Conservation (phyloP, 2,113 vertebrate genomes). For the Acrocephalus kingi region DNA sequence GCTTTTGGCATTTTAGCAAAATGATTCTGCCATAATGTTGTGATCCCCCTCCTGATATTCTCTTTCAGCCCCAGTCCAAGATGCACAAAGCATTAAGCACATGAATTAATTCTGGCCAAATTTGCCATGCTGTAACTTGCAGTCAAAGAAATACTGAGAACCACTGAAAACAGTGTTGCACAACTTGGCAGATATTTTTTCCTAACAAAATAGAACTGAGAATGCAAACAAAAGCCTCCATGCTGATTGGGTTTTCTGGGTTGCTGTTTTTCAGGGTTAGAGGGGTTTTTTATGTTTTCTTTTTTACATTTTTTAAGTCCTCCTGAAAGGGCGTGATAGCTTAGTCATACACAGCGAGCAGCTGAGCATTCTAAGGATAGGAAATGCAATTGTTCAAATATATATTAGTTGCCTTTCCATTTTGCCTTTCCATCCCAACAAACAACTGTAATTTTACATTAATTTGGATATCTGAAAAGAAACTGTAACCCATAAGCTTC, state of each 20-base stretch:
- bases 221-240: not conserved
- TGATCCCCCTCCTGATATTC: accelerated
- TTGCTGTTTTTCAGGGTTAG: not conserved
- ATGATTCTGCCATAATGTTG: not conserved
- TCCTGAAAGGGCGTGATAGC: not conserved
- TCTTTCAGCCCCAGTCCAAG: not conserved
- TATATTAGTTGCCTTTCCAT: not conserved
- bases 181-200: accelerated
- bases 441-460: not conserved
- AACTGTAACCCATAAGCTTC: not conserved
- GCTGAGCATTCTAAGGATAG: not conserved
- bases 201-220: not conserved
- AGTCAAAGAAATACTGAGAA: not conserved
- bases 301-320: not conserved
- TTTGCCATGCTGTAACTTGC: not conserved
- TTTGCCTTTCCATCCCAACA: not conserved
- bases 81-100: accelerated
- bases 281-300: accelerated
- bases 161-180: accelerated
- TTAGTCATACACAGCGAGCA: not conserved
- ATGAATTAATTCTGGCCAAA: not conserved
- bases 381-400: not conserved
- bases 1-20: not conserved
- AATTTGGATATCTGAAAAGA: not conserved
- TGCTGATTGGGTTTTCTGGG: not conserved